These are phyloP conservation scores for Callyntrura guangdongensis DNA, from an alignment of 2,888 invertebrate species.

Conservation along the genomic window DNA sequence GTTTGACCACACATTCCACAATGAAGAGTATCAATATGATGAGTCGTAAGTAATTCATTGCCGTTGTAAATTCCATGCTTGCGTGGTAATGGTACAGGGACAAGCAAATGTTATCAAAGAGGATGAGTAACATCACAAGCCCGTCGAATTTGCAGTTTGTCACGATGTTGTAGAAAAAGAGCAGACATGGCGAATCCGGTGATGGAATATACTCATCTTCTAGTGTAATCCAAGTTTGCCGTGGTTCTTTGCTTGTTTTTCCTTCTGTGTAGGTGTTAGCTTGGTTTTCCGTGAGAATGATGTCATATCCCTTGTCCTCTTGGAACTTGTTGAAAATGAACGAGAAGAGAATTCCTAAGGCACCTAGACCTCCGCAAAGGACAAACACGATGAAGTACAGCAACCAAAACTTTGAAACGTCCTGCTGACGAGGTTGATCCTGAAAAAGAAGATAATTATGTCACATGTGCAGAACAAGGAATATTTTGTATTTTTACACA, in stretches of 20 bases:
- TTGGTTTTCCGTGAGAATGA: slow-evolving; percentile 63
- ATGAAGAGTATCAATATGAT: slow-evolving; percentile 49
- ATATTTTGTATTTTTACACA: background rate
- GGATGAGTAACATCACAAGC: slow-evolving; percentile 65
- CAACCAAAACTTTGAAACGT: slow-evolving; percentile 56
- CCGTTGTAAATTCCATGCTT: background rate
- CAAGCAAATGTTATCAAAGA: slow-evolving; percentile 63
- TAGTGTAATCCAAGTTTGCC: slow-evolving; percentile 36
- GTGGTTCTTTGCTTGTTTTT: slow-evolving; percentile 5
- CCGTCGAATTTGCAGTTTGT: slow-evolving; percentile 72
- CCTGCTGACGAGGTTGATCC: slow-evolving; percentile 52
- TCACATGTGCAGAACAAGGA: no score
- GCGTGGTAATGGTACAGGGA: slow-evolving; percentile 69
- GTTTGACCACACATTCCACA: slow-evolving; percentile 70
- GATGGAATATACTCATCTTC: slow-evolving; percentile 69
- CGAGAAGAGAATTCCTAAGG: slow-evolving; percentile 61
- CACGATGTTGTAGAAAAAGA: slow-evolving; percentile 66
- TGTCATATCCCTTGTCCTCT: slow-evolving; percentile 59
- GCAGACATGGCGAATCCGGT: slow-evolving; percentile 42
- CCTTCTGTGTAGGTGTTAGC: slow-evolving; percentile 30
- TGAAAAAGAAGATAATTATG: background rate
- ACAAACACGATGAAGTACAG: slow-evolving; percentile 65
- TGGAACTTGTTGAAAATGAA: slow-evolving; percentile 64
- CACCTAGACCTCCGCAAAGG: slow-evolving; percentile 60
- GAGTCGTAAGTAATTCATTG: background rate